A percentile compares a stretch with the other conserved stretches of the same genome.
Evolutionary conservation across 2,797 vertebrate genomes (phyloP).

Genomic region (Falco peregrinus): DNA sequence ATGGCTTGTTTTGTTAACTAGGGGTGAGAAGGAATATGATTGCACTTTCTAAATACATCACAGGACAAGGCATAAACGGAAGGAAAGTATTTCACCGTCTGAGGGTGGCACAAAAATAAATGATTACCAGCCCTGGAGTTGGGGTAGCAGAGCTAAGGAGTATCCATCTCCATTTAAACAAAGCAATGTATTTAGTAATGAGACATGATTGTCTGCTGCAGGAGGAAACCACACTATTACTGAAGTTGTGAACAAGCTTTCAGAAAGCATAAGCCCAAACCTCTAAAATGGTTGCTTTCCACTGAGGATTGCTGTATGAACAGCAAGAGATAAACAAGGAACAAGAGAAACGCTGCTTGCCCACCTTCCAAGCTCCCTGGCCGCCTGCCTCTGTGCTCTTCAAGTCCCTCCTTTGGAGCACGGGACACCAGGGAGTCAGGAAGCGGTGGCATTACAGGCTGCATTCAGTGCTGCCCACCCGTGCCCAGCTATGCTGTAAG

Average conservation of each 20-base stretch:
- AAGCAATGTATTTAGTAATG: background rate
- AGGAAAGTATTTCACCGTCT: background rate
- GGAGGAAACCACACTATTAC: background rate
- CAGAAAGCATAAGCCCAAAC: background rate
- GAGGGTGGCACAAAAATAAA: background rate
- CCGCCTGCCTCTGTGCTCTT: background rate
- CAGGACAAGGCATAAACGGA: background rate
- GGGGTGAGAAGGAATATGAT: background rate
- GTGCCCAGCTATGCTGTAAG: background rate
- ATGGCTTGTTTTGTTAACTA: background rate
- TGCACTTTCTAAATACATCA: background rate
- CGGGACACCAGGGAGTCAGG: fast-evolving
- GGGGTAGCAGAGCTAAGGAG: background rate
- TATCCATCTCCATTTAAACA: background rate
- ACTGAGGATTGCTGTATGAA: too few species aligned
- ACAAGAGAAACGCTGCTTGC: background rate
- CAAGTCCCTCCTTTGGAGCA: background rate
- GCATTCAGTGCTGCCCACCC: background rate
- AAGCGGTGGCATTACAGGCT: background rate
- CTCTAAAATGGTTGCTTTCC: background rate
- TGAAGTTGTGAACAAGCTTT: background rate
- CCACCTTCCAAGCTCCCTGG: background rate
- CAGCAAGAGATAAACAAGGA: too few species aligned
- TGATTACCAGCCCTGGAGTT: background rate
- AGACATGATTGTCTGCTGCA: background rate